Conservation (phyloP, 2,113 vertebrate species). For the Actinemys pallida region DNA sequence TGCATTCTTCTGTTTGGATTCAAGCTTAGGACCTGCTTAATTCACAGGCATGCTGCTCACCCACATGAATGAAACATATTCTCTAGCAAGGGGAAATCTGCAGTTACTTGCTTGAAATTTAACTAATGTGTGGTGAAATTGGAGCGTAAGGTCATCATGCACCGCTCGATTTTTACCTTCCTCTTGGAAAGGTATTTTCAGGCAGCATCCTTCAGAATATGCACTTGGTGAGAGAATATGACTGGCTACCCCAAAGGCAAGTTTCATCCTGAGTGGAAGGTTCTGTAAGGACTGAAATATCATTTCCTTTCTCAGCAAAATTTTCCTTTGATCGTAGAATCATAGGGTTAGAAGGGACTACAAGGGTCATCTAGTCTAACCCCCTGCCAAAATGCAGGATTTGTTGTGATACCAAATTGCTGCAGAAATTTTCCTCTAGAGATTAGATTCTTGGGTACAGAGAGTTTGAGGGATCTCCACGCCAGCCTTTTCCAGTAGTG, state of each 20-base stretch:
- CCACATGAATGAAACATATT: rapidly evolving
- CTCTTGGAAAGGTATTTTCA: neutral
- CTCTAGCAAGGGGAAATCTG: rapidly evolving
- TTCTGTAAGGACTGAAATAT: rapidly evolving
- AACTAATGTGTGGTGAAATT: neutral
- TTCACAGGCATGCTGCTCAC: neutral
- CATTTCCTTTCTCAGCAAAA: neutral
- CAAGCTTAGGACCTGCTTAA: neutral
- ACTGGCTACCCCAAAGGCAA: too few relatives aligned
- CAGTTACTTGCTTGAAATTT: neutral
- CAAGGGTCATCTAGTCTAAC: neutral
- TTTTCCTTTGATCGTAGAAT: neutral
- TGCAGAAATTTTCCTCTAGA: rapidly evolving
- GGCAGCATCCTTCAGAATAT: too few relatives aligned
- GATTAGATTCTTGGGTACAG: neutral
- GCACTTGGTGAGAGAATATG: neutral
- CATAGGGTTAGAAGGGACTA: neutral
- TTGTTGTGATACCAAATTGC: neutral
- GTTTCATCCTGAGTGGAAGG: too few relatives aligned
- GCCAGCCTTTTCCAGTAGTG: neutral
- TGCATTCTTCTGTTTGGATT: neutral
- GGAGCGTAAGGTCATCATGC: neutral
- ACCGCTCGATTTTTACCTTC: neutral
- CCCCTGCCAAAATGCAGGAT: neutral
- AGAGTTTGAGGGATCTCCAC: neutral